These are phyloP conservation scores for Sphaerodactylus townsendi DNA, from an alignment of 2,113 vertebrate genomes.

Conservation along the genomic window DNA sequence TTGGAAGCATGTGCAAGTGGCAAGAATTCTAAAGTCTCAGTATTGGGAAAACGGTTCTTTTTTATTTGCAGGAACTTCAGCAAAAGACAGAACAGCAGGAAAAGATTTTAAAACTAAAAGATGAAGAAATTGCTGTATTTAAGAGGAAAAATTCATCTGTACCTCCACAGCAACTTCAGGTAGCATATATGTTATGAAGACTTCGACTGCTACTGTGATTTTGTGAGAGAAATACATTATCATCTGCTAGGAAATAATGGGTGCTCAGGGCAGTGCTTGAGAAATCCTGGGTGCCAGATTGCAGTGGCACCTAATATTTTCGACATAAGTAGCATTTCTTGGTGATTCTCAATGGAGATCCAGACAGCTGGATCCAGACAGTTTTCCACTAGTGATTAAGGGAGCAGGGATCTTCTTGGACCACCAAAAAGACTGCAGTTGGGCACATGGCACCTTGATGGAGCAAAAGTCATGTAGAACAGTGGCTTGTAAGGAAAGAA, in stretches of 20 bases:
- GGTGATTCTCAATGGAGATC: too few relatives aligned
- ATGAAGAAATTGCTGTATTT: slow-evolving; percentile 67
- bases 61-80: slow-evolving; percentile 74
- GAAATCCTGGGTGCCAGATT: too few relatives aligned
- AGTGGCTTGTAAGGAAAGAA: too few relatives aligned
- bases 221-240: background rate
- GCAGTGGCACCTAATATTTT: too few relatives aligned
- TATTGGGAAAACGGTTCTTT: background rate
- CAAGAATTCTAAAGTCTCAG: background rate
- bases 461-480: too few relatives aligned
- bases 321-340: too few relatives aligned
- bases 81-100: slow-evolving; percentile 69
- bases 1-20: background rate
- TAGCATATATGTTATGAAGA: slow-evolving; percentile 24
- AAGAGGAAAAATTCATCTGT: slow-evolving; percentile 51
- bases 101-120: slow-evolving; percentile 68
- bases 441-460: too few relatives aligned
- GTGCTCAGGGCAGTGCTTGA: too few relatives aligned
- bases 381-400: too few relatives aligned
- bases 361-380: too few relatives aligned
- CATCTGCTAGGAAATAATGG: background rate
- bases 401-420: too few relatives aligned
- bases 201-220: background rate
- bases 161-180: slow-evolving; percentile 60
- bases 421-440: too few relatives aligned